These are phyloP conservation scores for Platysternon megacephalum DNA, from an alignment of 2,113 vertebrate species.

Conservation along the genomic window DNA sequence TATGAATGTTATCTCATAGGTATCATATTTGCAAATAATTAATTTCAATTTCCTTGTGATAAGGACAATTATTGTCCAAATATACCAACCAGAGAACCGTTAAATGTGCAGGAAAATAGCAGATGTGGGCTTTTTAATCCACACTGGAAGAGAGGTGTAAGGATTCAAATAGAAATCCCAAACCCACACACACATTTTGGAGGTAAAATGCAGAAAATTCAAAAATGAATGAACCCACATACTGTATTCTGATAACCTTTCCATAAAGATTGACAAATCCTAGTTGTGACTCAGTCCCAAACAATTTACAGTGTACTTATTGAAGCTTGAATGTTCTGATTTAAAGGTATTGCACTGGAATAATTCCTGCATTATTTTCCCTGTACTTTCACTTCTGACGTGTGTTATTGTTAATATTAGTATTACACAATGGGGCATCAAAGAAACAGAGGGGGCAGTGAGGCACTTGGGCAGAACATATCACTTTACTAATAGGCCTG, in stretches of 20 bases:
- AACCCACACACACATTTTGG: neutral
- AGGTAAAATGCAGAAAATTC: neutral
- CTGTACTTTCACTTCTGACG: neutral
- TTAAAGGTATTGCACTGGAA: neutral
- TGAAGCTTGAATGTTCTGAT: neutral
- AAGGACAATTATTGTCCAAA: neutral
- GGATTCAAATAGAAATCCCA: neutral
- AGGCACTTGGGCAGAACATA: neutral
- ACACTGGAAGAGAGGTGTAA: neutral
- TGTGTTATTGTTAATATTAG: conserved; percentile 16
- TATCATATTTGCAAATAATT: neutral
- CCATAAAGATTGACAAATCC: neutral
- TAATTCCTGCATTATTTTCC: neutral
- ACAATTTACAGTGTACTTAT: neutral
- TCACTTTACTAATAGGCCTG: neutral
- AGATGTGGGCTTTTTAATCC: neutral
- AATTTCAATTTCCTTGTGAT: neutral
- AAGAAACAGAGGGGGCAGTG: neutral
- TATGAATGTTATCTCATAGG: neutral
- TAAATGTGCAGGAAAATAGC: neutral
- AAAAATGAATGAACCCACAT: neutral
- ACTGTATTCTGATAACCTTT: neutral
- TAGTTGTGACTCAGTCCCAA: conserved; percentile 20
- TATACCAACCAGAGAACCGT: neutral
- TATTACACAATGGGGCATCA: neutral